Conservation (phyloP, 2,113 vertebrate genomes). For the Diadophis punctatus region DNA sequence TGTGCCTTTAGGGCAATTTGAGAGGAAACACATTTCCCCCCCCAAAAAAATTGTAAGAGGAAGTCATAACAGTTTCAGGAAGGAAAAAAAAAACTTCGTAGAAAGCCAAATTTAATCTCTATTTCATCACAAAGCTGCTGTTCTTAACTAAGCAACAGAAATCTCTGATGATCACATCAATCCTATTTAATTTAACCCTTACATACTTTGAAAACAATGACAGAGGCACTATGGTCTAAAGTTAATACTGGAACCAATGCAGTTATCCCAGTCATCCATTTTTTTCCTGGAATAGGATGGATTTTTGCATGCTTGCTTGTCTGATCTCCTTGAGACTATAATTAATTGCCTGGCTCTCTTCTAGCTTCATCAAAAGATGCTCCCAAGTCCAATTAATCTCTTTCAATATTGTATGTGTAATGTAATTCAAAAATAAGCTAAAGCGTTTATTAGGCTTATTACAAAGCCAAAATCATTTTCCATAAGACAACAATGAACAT, state of each 20-base stretch:
- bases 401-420: neutral
- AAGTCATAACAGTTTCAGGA: constrained; percentile 39
- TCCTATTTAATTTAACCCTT: constrained; percentile 24
- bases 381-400: neutral
- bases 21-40: neutral
- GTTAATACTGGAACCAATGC: neutral
- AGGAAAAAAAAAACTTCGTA: constrained; percentile 35
- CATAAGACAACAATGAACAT: neutral
- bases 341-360: neutral
- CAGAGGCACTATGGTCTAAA: neutral
- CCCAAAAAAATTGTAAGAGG: constrained; percentile 23
- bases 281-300: neutral
- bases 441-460: neutral
- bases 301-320: neutral
- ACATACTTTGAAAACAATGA: constrained; percentile 35
- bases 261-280: neutral
- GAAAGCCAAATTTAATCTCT: constrained; percentile 48
- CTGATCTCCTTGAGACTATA: neutral
- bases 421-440: neutral
- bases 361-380: neutral
- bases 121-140: constrained; percentile 46
- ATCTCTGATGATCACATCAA: constrained; percentile 25
- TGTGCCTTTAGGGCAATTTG: neutral
- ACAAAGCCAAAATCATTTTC: neutral
- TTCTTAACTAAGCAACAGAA: constrained; percentile 35